Evolutionary conservation across 2,888 invertebrate genomes (phyloP), one percentile per base, ranked within the genome.

Genomic region (Acanthopleura granulata): DNA sequence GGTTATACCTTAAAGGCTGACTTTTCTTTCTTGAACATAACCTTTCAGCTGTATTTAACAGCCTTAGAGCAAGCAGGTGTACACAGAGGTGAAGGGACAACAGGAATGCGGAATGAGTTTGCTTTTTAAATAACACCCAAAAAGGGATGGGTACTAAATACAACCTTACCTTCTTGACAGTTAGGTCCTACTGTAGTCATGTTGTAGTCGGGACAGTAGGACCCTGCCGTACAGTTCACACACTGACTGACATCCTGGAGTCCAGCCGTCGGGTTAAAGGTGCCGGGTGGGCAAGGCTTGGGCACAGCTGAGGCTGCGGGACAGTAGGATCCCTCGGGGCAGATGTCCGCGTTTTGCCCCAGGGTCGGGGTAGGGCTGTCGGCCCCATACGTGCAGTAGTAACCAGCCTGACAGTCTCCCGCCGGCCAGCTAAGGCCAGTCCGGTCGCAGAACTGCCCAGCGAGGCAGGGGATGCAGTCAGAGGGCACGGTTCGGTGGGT

Each of bases 321-420:
- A 75, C 89, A 89, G 80, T 87, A 89, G 77, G 84, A 84, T 14
- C 89, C 89, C 11, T 71, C 74, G 0, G 89, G 87, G 78, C 89
- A 89, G 30, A 83, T 81, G 73, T 87, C 82, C 22, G 85, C 88
- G 72, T 85, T 75, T 4, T 72, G 69, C 9, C 85, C 85, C 50
- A 83, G 81, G 14, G 76, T 74, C 12, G 89, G 89, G 25, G 86
- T 85, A 61, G 81, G 79, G 74, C 85, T 86, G 74, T 79, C 82
- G 16, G 88, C 79, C 6, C 86, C 86, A 74, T 77, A 77, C 6
- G 79, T 82, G 75, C 88, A 88, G 80, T 77, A 88, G 74, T 86
- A 87, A 0, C 88, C 87, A 6, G 86, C 80, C 62, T 79, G 76
- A 79, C 88, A 88, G 9, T 73, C 72, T 12, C 85, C 88, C 40